A percentile compares a stretch with the other conserved stretches of the same genome.
Conservation (phyloP, 2,888 invertebrate genomes). For the Apamea monoglypha region DNA sequence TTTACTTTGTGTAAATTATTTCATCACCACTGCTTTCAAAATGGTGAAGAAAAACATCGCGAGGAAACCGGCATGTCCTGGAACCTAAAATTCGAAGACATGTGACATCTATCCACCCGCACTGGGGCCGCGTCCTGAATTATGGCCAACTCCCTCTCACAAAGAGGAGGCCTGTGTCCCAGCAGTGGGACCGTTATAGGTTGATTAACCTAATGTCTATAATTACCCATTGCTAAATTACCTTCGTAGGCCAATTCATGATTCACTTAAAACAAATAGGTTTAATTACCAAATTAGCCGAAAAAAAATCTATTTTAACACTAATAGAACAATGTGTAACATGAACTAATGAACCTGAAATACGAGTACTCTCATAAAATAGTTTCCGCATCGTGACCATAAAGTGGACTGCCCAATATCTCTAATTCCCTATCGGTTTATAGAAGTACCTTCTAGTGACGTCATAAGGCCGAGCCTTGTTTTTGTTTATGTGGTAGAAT, state of each 20-base stretch:
- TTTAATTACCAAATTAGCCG: constrained; percentile 11
- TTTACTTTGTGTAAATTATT: too few species aligned
- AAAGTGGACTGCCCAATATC: constrained; percentile 51
- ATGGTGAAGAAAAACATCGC: too few species aligned
- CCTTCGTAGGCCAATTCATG: neutral
- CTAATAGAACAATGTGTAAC: neutral
- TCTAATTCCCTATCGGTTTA: constrained; percentile 60
- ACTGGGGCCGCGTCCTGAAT: too few species aligned
- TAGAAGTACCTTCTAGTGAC: constrained; percentile 48
- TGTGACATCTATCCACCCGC: too few species aligned
- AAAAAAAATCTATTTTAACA: constrained; percentile 20
- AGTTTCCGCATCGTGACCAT: constrained; percentile 33
- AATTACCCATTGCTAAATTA: neutral
- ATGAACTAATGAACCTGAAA: constrained; percentile 7
- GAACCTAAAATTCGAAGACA: too few species aligned
- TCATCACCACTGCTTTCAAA: too few species aligned
- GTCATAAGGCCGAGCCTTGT: constrained; percentile 47
- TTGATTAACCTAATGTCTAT: neutral
- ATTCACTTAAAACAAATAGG: neutral
- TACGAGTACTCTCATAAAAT: constrained; percentile 43
- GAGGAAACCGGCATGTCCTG: too few species aligned
- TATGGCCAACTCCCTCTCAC: neutral
- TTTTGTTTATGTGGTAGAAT: constrained; percentile 38
- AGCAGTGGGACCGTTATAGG: neutral
- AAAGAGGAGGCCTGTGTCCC: neutral